Evolutionary conservation across 1,140 invertebrate species (phyloP).

Genomic region (Saccostrea glomerata): DNA sequence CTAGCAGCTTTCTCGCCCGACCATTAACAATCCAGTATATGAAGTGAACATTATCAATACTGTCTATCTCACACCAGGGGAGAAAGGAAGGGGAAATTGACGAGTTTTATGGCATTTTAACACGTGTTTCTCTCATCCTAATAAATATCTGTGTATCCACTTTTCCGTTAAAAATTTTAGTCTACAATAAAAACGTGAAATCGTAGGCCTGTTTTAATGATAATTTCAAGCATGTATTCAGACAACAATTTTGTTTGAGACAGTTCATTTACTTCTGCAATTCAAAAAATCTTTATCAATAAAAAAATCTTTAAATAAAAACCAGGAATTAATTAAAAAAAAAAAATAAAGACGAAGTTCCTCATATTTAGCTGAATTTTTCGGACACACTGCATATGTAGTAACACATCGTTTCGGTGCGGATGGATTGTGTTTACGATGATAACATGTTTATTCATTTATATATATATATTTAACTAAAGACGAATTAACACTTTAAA

Average conservation of each 20-base stretch:
- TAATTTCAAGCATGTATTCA: too few species aligned
- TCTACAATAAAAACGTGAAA: background rate
- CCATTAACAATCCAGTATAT: constrained; percentile 24
- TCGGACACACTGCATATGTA: background rate
- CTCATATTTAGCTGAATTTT: background rate
- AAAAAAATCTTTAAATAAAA: too few species aligned
- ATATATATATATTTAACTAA: background rate
- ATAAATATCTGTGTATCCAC: background rate
- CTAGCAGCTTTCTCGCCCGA: constrained; percentile 12
- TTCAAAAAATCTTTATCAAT: too few species aligned
- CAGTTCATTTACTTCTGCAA: too few species aligned
- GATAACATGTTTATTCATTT: background rate
- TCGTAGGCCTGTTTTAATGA: too few species aligned
- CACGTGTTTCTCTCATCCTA: constrained; percentile 25
- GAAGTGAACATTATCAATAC: constrained; percentile 31
- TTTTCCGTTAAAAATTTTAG: background rate
- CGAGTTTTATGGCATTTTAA: constrained; percentile 14
- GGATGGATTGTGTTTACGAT: background rate
- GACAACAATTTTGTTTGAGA: too few species aligned
- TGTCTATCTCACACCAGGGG: constrained; percentile 13
- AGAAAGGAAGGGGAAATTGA: constrained; percentile 26
- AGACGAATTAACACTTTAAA: background rate
- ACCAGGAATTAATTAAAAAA: too few species aligned
- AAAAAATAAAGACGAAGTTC: background rate
- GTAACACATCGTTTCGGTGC: background rate